phyloP scores from a whole-genome alignment of 2,797 vertebrate genomes.

The Enoplosus armatus region DNA sequence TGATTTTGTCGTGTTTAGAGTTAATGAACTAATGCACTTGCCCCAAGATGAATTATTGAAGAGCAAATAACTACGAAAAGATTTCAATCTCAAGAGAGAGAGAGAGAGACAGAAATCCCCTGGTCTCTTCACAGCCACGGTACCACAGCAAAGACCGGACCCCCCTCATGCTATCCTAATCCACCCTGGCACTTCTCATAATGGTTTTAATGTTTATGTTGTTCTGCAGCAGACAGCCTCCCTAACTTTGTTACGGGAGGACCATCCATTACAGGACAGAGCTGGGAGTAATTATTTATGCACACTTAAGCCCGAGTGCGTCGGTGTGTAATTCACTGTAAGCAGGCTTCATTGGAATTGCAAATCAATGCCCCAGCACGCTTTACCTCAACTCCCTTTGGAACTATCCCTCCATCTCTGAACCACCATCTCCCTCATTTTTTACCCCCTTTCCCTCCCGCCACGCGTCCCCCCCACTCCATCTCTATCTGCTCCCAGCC shows the following conservation, averaged over 20 bases:
- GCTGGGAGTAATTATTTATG: conserved; percentile 82
- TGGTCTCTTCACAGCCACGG: conserved; percentile 1
- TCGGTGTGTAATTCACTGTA: conserved; percentile 85
- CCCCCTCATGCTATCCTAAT: conserved; percentile 49
- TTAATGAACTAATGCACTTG: conserved; percentile 26
- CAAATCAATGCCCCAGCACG: conserved; percentile 80
- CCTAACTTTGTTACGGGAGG: conserved; percentile 77
- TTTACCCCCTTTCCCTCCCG: conserved; percentile 12
- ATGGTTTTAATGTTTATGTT: conserved; percentile 75
- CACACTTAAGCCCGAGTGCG: conserved; percentile 81
- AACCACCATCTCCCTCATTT: conserved; percentile 29
- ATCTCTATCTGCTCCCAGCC: conserved; percentile 69
- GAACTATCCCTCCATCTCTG: conserved; percentile 57
- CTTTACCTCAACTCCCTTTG: conserved; percentile 69
- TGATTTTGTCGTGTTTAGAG: conserved; percentile 11
- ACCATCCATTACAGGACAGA: conserved; percentile 73
- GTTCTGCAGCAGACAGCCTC: conserved; percentile 55
- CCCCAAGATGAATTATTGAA: conserved; percentile 29
- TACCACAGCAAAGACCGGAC: conserved; percentile 4
- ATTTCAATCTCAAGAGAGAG: conserved; percentile 30
- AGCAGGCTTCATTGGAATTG: conserved; percentile 85
- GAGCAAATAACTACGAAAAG: conserved; percentile 6
- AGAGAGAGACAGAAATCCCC: conserved; percentile 5
- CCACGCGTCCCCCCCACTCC: conserved; percentile 41
- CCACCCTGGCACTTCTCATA: conserved; percentile 66